Conservation (phyloP, 2,888 invertebrate species). For the Ceramica pisi region DNA sequence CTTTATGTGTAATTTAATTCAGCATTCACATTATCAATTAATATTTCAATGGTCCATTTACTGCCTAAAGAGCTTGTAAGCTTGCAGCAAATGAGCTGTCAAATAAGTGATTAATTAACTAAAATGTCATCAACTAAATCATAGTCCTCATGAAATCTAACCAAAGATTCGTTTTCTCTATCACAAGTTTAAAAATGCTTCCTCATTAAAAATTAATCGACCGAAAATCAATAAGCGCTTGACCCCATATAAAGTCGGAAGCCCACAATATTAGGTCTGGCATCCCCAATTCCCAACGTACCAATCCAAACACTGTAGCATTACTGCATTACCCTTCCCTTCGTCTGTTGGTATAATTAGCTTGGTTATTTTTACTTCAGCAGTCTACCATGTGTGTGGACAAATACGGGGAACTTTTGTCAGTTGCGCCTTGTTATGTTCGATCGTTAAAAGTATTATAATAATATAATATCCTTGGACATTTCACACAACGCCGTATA, state of each 20-base stretch:
- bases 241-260: neutral
- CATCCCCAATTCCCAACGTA: neutral
- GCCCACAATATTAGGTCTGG: slow-evolving; percentile 31
- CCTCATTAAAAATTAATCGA: neutral
- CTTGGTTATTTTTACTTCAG: slow-evolving; percentile 52
- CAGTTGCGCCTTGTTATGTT: slow-evolving; percentile 29
- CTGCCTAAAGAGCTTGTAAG: neutral
- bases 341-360: slow-evolving; percentile 43
- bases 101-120: neutral
- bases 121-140: neutral
- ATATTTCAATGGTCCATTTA: neutral
- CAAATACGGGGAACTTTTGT: slow-evolving; percentile 55
- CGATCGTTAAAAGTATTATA: slow-evolving; percentile 55
- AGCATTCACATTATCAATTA: neutral
- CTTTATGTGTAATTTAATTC: too few relatives aligned
- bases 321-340: slow-evolving; percentile 27
- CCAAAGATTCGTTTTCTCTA: neutral
- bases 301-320: slow-evolving; percentile 1
- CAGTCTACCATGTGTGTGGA: slow-evolving; percentile 60
- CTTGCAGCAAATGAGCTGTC: neutral
- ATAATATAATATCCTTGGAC: too few relatives aligned
- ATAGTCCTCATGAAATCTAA: neutral
- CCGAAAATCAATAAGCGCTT: neutral
- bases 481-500: too few relatives aligned
- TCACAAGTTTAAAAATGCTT: neutral